Conservation (phyloP, 1,140 invertebrate species). For the Artemia franciscana region DNA sequence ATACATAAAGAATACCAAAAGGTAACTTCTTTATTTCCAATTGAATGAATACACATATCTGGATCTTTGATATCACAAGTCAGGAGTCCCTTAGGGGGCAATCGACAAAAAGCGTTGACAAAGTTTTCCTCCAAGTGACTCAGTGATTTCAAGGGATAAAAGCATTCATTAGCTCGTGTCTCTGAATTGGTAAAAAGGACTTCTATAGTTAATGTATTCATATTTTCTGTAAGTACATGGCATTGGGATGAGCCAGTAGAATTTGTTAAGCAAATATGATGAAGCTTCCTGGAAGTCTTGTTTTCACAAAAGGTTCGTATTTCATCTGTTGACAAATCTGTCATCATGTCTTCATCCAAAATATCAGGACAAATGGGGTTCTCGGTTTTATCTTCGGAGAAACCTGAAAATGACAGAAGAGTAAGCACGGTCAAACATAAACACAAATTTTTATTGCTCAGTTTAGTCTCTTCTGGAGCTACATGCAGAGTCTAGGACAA, state of each 20-base stretch:
- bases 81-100: not conserved
- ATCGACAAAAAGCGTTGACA: not conserved
- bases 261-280: not conserved
- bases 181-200: not conserved
- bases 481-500: too few species aligned
- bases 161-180: not conserved
- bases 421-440: too few species aligned
- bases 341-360: too few species aligned
- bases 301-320: not conserved
- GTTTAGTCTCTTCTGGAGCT: too few species aligned
- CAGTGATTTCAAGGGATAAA: not conserved
- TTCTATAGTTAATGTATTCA: not conserved
- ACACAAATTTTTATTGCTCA: too few species aligned
- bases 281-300: not conserved
- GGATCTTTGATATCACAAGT: not conserved
- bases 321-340: not conserved
- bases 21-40: not conserved
- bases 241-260: not conserved
- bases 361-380: too few species aligned
- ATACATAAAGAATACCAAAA: not conserved
- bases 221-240: not conserved
- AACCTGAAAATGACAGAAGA: too few species aligned
- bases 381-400: too few species aligned
- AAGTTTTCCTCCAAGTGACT: not conserved
- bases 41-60: not conserved